Evolutionary conservation across 2,797 vertebrate species (phyloP), one percentile per base, ranked within the genome.

Genomic region (Siniperca obscura): DNA sequence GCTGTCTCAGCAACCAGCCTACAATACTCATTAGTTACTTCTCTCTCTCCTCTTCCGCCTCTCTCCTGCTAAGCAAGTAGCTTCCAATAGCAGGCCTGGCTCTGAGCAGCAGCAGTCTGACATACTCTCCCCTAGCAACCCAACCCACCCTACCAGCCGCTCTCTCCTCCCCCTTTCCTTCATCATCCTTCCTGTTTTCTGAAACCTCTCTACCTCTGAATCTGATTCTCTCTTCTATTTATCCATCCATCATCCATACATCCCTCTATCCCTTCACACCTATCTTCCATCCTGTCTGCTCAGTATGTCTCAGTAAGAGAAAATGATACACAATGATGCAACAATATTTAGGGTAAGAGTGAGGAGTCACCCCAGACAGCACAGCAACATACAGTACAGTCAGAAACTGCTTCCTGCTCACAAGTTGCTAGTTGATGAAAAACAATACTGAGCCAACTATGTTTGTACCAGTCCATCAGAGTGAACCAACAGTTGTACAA

Each of bases 1-100:
- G 96, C 96, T 96, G 96, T 95, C 95, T 97, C 96, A 97, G 96
- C 96, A 97, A 95, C 94, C 94, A 95, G 92, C 94, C 90, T 86
- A 91, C 91, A 93, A 89, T 90, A 92, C 87, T 93, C 91, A 93
- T 94, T 93, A 92, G 92, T 93, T 92, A 78, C 90, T 91, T 91
- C 90, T 91, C 90, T 86, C 90, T 87, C 87, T 88, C 89, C 85
- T 85, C 86, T 89, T 88, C 88, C 81, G 86, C 90, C 89, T 84
- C 81, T 87, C 90, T 85, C 82, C 85, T 89, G 87, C 91, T 88
- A 86, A 90, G 90, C 90, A 87, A 91, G 87, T 84, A 84, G 90
- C 91, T 89, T 93, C 92, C 91, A 93, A 94, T 94, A 87, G 88
- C 90, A 93, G 91, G 66, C 83, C 83, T 67, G 69, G 85, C 79